Evolutionary conservation across 2,888 invertebrate genomes (phyloP).

Genomic region (Anthophora plumipes): DNA sequence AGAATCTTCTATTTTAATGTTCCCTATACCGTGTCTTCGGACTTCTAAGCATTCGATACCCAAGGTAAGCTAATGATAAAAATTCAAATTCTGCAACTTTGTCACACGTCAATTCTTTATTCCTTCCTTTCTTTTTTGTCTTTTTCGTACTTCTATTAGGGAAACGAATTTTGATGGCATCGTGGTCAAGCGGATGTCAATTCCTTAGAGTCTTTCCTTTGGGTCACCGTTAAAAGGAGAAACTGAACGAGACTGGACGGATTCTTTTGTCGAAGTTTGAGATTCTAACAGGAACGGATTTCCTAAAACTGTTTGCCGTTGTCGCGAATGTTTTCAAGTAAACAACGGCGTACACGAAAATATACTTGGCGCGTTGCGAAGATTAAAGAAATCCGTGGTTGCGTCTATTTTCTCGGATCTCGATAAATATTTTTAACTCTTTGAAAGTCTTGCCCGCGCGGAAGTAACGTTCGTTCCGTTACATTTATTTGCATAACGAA

Average conservation of each 20-base stretch:
- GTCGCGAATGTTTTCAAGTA: constrained; percentile 43
- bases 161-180: constrained; percentile 8
- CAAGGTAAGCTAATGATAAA: neutral
- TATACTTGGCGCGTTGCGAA: constrained; percentile 43
- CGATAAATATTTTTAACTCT: constrained; percentile 57
- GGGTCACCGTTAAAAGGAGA: neutral
- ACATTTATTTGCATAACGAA: constrained; percentile 34
- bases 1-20: constrained; percentile 23
- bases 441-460: constrained; percentile 9
- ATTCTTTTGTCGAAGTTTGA: constrained; percentile 45
- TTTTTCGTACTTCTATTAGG: neutral
- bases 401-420: constrained; percentile 23
- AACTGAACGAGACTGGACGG: neutral
- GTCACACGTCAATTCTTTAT: neutral
- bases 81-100: neutral
- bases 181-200: constrained; percentile 14
- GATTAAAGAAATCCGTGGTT: constrained; percentile 36
- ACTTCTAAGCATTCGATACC: neutral
- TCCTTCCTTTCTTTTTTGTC: neutral
- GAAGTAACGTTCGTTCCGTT: neutral
- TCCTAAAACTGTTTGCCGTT: constrained; percentile 53
- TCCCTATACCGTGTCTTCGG: constrained; percentile 15
- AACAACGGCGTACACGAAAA: constrained; percentile 51
- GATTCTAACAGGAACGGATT: constrained; percentile 41
- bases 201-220: neutral